Evolutionary conservation across 2,888 invertebrate genomes (phyloP).

Genomic region (Nemurella pictetii): DNA sequence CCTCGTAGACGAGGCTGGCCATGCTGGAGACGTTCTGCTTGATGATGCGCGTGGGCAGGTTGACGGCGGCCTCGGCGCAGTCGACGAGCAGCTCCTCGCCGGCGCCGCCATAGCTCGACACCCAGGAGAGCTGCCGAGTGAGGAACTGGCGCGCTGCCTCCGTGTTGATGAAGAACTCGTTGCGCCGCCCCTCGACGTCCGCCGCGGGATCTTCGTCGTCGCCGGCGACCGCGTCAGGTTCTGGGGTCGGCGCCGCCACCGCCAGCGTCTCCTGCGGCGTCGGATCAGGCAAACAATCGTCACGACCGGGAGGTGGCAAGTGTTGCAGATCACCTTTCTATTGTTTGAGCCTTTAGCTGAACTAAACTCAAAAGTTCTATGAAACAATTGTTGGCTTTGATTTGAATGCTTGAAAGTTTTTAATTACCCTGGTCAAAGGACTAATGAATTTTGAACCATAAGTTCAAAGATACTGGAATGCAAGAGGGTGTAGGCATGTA

Average conservation of each 20-base stretch:
- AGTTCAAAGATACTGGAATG: too few relatives aligned
- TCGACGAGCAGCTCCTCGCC: slow-evolving; percentile 70
- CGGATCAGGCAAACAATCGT: too few relatives aligned
- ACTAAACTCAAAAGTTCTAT: too few relatives aligned
- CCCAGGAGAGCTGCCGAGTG: slow-evolving; percentile 73
- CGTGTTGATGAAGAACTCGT: slow-evolving; percentile 75
- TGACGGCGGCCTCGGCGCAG: slow-evolving; percentile 58
- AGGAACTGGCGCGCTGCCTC: slow-evolving; percentile 77
- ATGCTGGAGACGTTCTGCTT: slow-evolving; percentile 75
- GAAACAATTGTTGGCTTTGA: too few relatives aligned
- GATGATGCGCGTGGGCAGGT: slow-evolving; percentile 64
- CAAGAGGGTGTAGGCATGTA: too few relatives aligned
- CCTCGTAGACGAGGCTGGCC: slow-evolving; percentile 73
- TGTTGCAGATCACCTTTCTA: too few relatives aligned
- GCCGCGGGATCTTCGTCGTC: background rate
- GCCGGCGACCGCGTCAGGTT: background rate
- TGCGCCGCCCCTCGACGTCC: slow-evolving; percentile 57
- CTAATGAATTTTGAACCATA: too few relatives aligned
- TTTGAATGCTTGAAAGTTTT: too few relatives aligned
- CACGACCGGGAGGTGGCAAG: too few relatives aligned
- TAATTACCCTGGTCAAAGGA: too few relatives aligned
- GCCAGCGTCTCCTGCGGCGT: background rate
- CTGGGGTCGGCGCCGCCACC: background rate
- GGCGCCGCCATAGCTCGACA: slow-evolving; percentile 59
- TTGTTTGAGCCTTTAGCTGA: too few relatives aligned